Evolutionary conservation across 1,140 invertebrate genomes (phyloP), one percentile per base, ranked within the genome.

Genomic region (Idris sp.): DNA sequence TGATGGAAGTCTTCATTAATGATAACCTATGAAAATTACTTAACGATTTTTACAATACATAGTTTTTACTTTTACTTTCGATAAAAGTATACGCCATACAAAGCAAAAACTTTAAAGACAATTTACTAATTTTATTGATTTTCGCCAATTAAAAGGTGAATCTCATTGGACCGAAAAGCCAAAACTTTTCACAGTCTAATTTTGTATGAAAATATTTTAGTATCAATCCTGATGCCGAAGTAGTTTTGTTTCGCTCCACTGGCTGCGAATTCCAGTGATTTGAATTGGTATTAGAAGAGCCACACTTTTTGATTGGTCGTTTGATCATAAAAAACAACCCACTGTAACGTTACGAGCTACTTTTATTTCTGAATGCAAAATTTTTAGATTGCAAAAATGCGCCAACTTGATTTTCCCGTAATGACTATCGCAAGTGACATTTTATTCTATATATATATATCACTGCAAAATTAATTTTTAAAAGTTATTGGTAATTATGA

Each of bases 211-310:
- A 71, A 54, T 54, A 64, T 64, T 59, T 38, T 28, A 36, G 53
- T 28, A 51, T 73, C 56, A 51, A 73, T 73, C 36, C 51, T 49
- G 26, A 16, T 26, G 49, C 41, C 48, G 40, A 54, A 18, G 56
- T 48, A 59, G 58, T 65, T 72, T 73, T 16, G 69, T 48, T 40
- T 56, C 59, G 53, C 69, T 73, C 30, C 59, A 19, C 38, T 73
- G 53, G 14, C 15, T 58, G 14, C 53, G 53, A 73, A 64, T 58
- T 72, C 51, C 68, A 58, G 49, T 15, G 51, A 43, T 65, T 48
- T 41, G 69, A 73, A 65, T 41, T 59, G 69, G 61, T 65, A 74
- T 74, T 59, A 65, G 44, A 65, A 43, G 46, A 53, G 19, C 46
- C 54, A 61, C 26, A 31, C 49, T 48, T 48, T 13, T 26, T 9